Conservation (phyloP, 2,888 invertebrate genomes). For the Thyatira batis region DNA sequence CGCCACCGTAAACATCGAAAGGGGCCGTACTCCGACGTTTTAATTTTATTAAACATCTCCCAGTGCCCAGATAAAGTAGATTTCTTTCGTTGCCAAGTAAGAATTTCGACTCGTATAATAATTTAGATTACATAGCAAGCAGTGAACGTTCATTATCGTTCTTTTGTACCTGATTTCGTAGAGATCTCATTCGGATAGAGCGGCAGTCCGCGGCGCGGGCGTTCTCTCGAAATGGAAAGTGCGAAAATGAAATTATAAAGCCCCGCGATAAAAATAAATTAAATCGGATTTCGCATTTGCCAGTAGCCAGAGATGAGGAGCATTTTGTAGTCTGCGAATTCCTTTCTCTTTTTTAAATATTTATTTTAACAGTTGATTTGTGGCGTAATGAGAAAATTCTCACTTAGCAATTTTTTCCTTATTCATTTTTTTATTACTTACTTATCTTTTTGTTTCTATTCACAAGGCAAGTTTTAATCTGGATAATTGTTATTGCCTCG, state of each 20-base stretch:
- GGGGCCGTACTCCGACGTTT: conserved; percentile 67
- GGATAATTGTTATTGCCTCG: conserved; percentile 3
- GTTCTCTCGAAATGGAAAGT: conserved; percentile 80
- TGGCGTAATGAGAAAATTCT: conserved; percentile 78
- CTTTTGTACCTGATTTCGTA: conserved; percentile 82
- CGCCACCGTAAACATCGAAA: conserved; percentile 68
- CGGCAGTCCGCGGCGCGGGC: conserved; percentile 76
- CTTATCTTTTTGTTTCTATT: conserved; percentile 39
- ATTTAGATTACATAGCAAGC: conserved; percentile 82
- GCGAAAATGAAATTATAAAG: conserved; percentile 83
- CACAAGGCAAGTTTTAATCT: conserved; percentile 10
- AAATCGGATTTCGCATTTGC: conserved; percentile 81
- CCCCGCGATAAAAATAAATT: conserved; percentile 82
- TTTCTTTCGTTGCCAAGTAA: conserved; percentile 79
- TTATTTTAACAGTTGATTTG: conserved; percentile 81
- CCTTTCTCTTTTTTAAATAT: conserved; percentile 78
- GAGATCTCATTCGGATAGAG: conserved; percentile 82
- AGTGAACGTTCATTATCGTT: conserved; percentile 82
- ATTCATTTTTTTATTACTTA: conserved; percentile 45
- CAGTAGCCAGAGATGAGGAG: conserved; percentile 77
- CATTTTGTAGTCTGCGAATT: conserved; percentile 77
- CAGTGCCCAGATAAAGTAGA: conserved; percentile 76
- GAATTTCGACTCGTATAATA: conserved; percentile 81
- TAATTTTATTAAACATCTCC: conserved; percentile 80
- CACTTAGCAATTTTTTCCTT: conserved; percentile 65